Evolutionary conservation across 2,797 vertebrate species (phyloP).

Genomic region (Coranthus polyacanthus): DNA sequence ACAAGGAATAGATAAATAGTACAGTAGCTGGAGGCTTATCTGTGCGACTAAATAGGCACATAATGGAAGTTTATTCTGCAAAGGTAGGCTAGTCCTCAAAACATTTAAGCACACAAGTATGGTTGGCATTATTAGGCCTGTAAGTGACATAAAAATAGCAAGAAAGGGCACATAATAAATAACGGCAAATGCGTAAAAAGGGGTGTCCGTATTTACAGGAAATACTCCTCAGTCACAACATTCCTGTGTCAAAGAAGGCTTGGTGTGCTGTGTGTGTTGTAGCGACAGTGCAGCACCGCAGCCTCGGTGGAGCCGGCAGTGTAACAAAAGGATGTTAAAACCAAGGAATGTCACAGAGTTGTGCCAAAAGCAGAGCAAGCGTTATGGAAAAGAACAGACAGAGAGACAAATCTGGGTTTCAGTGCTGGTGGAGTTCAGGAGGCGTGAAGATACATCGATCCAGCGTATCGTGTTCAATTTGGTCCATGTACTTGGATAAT

Average conservation of each 20-base stretch:
- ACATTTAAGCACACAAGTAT: slow-evolving; percentile 61
- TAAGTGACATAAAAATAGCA: slow-evolving; percentile 21
- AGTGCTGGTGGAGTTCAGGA: slow-evolving; percentile 59
- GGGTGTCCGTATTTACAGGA: slow-evolving; percentile 74
- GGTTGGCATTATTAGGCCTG: slow-evolving; percentile 25
- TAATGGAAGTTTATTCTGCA: slow-evolving; percentile 53
- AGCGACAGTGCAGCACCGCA: slow-evolving; percentile 12
- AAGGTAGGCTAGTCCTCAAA: slow-evolving; percentile 76
- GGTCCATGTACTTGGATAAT: slow-evolving; percentile 21
- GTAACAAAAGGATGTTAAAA: slow-evolving; percentile 40
- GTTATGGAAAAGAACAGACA: slow-evolving; percentile 27
- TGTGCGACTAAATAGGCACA: slow-evolving; percentile 60
- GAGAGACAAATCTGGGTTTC: slow-evolving; percentile 18
- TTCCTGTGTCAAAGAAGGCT: slow-evolving; percentile 59
- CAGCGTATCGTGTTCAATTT: slow-evolving; percentile 62
- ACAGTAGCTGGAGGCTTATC: slow-evolving; percentile 40
- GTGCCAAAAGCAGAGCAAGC: slow-evolving; percentile 43
- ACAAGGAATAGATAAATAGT: slow-evolving; percentile 24
- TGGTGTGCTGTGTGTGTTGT: slow-evolving; percentile 10
- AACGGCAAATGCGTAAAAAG: slow-evolving; percentile 37
- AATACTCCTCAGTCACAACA: slow-evolving; percentile 62
- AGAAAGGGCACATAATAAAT: slow-evolving; percentile 48
- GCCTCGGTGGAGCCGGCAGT: slow-evolving; percentile 32
- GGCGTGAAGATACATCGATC: slow-evolving; percentile 43
- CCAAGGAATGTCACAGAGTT: slow-evolving; percentile 55